Evolutionary conservation across 2,113 vertebrate species (phyloP), one percentile per base, ranked within the genome.

Genomic region (Crypturellus undulatus): DNA sequence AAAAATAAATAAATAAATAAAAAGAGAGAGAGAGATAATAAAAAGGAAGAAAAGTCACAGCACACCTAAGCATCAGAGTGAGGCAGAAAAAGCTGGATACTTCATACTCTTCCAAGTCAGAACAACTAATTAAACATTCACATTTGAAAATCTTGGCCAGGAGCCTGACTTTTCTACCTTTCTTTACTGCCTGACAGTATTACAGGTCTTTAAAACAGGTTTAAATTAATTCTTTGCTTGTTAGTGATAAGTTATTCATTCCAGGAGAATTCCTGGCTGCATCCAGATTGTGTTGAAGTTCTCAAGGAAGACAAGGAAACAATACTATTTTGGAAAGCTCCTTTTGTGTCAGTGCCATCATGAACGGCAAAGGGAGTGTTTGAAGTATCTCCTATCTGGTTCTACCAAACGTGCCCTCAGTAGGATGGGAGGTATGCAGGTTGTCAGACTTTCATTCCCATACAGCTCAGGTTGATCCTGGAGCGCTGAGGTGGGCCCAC

Each of bases 251-350:
- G 34, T 22, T 69, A 34, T 34, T 65, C 28, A 62, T 83, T 85
- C 22, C 76, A 90, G 64, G 17, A 86, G 59, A 93, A 73, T 80
- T 80, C 13, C 68, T 92, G 83, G 25, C 59, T 88, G 49, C 12
- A 40, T 49, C 54, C 91, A 94, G 77, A 94, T n/a, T 88, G 86
- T 67, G 17, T 58, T 73, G 40, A 83, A 63, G 77, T 58, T 90
- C 26, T 77, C 12, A 6, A 5, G 0, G 43, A 24, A 22, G 49
- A 24, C 49, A 49, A 88, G 75, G 71, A 38, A 54, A 42, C 72
- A 13, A 7, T 2, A 5, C 4, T 92, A 64, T 71, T 67, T 87
- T 60, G 8, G 28, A 54, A 87, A 82, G 26, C 42, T 82, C 75
- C 70, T 59, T 91, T 82, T 95, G 75, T 81, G 36, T 71, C 54